Base-by-base conservation (phyloP, 1,140 invertebrate species). In the Macrobrachium nipponense region DNA sequence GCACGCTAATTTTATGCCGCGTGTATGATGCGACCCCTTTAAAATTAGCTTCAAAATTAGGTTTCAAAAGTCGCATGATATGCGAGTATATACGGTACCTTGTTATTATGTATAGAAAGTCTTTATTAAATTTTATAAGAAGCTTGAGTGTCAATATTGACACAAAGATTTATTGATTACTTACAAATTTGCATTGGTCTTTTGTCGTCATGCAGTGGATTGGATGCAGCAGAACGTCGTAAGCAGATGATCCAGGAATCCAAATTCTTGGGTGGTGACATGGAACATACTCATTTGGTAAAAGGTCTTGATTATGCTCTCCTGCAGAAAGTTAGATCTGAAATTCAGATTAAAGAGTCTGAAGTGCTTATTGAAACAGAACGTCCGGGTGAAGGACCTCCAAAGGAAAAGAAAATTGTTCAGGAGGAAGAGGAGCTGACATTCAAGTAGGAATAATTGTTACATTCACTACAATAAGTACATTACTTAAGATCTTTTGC, bases 271-370 rank as follows among this genome's bases (percentile, higher is more conserved):
- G 99, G 99, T 91, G 99, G 99, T 94, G 99, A 99, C 91, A 99
- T 99, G 96, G 98, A 99, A 89, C 98, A 99, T 90, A 99, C 99
- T 91, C 99, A 99, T 92, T 98, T 99, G 93, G 98, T 99, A 79
- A 99, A 99, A 93, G 99, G 99, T 91, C 93, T 99, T 14, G 99
- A 99, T 95, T 99, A 99, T 93, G 98, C 98, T 11, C 92, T 99
- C n/a, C 92, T 99, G 73, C 98, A 99, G 91, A 99, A 99, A 92
- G 93, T 94, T 8, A 90, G 90, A 90, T 96, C 95, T 89, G 96
- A 98, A 92, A 96, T 98, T 87, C 93, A 94, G 88, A 93, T 93
- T 5, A 95, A 95, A 86, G 96, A 97, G 90, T 92, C 94, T 59
- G 97, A 98, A 90, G 95, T 97, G 90, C 96, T 98, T 89, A 94